Evolutionary conservation across 2,113 vertebrate species (phyloP), one percentile per base, ranked within the genome.

Genomic region (Hepsetus odoe): DNA sequence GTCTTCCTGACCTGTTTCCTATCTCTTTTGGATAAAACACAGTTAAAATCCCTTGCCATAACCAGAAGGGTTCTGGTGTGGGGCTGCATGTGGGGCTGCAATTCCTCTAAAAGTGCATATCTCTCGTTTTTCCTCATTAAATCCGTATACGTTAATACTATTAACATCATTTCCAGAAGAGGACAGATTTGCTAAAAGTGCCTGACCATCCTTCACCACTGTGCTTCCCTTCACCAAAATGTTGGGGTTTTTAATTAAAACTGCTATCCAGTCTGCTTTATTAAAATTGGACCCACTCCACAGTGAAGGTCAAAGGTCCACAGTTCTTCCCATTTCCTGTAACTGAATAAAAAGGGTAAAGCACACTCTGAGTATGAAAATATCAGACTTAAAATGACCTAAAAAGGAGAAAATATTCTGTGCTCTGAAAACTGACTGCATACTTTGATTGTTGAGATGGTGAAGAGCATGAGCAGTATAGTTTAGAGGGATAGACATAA

Each of bases 211-310:
- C 2, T 14, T 78, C 30, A 85, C 72, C 72, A 83, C 79, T 0
- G 67, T 83, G 51, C 64, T 72, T 14, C 70, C 81, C 42, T 78
- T 85, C 32, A 83, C 66, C 77, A 79, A 24, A 0, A 78, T 46
- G 1, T 76, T 2, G 0, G 42, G 40, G 0, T 83, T 79, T 8
- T 83, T 77, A 0, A 83, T 74, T 26, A 85, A 44, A 55, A 83
- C 53, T 1, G 64, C 78, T 0, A 85, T 71, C 0, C 74, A 64
- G 1, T 80, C 70, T 0, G 42, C 40, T 9, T 14, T 14, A 2
- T 56, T 80, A 0, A 5, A 12, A 12, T 79, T 20, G 0, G 75
- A 80, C 0, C 78, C 72, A 1, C 80, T 85, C 84, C 77, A 85
- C 0, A 83, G 0, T 0, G 75, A 81, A 11, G 83, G 75, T 0